Evolutionary conservation across 1,140 invertebrate genomes (phyloP).

Genomic region (Trachelipus rathkii): DNA sequence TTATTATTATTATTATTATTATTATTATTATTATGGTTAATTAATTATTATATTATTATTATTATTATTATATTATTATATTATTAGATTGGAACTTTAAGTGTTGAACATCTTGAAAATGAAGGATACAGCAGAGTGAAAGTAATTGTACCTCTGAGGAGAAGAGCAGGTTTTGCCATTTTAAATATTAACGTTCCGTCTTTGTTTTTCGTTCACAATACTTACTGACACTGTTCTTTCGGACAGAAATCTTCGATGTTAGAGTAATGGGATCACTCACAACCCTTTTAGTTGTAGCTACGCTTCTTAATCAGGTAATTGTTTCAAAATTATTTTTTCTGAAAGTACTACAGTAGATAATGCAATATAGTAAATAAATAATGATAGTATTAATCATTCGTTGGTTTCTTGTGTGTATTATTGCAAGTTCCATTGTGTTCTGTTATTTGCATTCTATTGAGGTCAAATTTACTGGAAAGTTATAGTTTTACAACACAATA

Average conservation of each 20-base stretch:
- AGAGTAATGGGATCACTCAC: conserved; percentile 25
- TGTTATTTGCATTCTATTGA: too few relatives aligned
- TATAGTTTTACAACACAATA: too few relatives aligned
- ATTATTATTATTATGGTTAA: too few relatives aligned
- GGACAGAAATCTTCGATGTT: conserved; percentile 23
- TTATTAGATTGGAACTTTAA: background rate
- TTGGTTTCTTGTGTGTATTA: too few relatives aligned
- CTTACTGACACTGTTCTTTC: conserved; percentile 30
- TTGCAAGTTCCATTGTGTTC: too few relatives aligned
- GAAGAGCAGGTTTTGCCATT: conserved; percentile 19
- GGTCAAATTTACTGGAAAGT: too few relatives aligned
- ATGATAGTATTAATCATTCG: too few relatives aligned
- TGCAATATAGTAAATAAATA: too few relatives aligned
- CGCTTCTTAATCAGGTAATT: conserved; percentile 26
- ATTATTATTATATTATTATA: too few relatives aligned
- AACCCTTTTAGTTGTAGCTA: conserved; percentile 26
- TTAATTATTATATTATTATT: too few relatives aligned
- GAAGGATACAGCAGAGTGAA: background rate
- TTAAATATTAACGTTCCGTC: conserved; percentile 23
- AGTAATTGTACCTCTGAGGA: background rate
- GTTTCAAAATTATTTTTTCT: background rate
- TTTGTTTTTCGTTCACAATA: background rate
- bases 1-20: too few relatives aligned
- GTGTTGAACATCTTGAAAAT: background rate
- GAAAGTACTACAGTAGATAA: background rate